Conservation (phyloP, 1,140 invertebrate genomes). For the Leptinotarsa defecta region DNA sequence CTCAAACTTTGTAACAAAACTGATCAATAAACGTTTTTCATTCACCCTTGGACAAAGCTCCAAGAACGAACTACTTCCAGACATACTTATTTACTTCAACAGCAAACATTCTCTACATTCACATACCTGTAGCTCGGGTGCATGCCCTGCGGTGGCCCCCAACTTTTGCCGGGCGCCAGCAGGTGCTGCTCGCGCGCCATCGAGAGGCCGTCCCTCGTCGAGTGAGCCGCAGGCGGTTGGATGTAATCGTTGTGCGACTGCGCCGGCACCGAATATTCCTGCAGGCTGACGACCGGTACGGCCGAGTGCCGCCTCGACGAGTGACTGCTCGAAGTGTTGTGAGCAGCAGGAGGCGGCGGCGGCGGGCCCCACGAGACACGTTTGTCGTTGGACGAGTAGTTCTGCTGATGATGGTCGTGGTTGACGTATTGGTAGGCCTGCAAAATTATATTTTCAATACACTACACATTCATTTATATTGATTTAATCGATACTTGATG, state of each 20-base stretch:
- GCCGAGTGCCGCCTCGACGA: constrained; percentile 49
- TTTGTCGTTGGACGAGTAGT: constrained; percentile 56
- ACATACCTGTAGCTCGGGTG: constrained; percentile 63
- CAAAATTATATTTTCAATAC: neutral
- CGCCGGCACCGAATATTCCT: constrained; percentile 49
- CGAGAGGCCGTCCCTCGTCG: constrained; percentile 55
- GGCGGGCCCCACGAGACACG: constrained; percentile 64
- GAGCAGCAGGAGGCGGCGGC: constrained; percentile 59
- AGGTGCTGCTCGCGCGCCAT: constrained; percentile 57
- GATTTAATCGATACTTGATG: neutral
- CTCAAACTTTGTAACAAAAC: too few species aligned
- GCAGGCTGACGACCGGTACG: constrained; percentile 53
- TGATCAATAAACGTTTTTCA: too few species aligned
- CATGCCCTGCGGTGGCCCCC: constrained; percentile 63
- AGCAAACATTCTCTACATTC: too few species aligned
- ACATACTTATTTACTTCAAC: too few species aligned
- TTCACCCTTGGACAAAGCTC: too few species aligned
- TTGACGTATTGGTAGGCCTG: constrained; percentile 31
- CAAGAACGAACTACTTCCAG: too few species aligned
- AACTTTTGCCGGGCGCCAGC: constrained; percentile 51
- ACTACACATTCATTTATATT: neutral
- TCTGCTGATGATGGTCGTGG: constrained; percentile 30
- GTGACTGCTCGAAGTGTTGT: constrained; percentile 56
- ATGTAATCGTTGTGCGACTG: constrained; percentile 60
- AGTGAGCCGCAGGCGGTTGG: constrained; percentile 69